A percentile compares a stretch with the other conserved stretches of the same genome.
Evolutionary conservation across 2,888 invertebrate genomes (phyloP).

Genomic region (Malachius bipustulatus): DNA sequence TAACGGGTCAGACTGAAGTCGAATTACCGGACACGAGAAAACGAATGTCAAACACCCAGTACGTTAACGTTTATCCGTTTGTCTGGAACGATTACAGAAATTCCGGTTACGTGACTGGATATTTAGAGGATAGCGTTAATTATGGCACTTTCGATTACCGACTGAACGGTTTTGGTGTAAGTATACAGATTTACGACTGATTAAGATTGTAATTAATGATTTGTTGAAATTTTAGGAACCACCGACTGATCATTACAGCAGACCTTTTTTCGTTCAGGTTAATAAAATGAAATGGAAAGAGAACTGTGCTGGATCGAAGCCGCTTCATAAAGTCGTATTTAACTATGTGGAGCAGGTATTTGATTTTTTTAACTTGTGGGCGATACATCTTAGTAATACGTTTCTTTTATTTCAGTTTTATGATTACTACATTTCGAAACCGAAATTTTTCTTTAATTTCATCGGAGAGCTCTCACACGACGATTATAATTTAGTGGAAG

Average conservation of each 20-base stretch:
- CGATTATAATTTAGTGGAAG: slow-evolving; percentile 65
- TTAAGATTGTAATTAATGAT: too few relatives aligned
- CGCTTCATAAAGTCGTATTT: slow-evolving; percentile 56
- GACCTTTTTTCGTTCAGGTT: slow-evolving; percentile 66
- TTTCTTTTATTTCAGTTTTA: slow-evolving; percentile 37
- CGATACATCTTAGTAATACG: too few relatives aligned
- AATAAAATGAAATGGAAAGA: slow-evolving; percentile 43
- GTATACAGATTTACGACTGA: too few relatives aligned
- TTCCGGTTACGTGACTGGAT: slow-evolving; percentile 65
- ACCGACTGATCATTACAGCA: slow-evolving; percentile 85
- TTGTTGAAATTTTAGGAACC: slow-evolving; percentile 43
- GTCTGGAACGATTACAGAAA: slow-evolving; percentile 69
- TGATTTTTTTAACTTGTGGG: too few relatives aligned
- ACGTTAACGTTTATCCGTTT: slow-evolving; percentile 70
- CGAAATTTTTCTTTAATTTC: slow-evolving; percentile 79
- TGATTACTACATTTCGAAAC: slow-evolving; percentile 50
- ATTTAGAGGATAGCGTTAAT: slow-evolving; percentile 74
- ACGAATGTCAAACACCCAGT: slow-evolving; percentile 47
- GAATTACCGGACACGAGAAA: slow-evolving; percentile 79
- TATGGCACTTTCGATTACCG: slow-evolving; percentile 85
- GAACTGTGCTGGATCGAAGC: slow-evolving; percentile 59
- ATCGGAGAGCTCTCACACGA: slow-evolving; percentile 84
- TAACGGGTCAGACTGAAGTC: slow-evolving; percentile 75
- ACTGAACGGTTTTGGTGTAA: slow-evolving; percentile 67
- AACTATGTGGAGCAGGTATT: slow-evolving; percentile 54